These are phyloP conservation scores for Dichetophora obliterata DNA, from an alignment of 2,888 invertebrate genomes.

Conservation along the genomic window DNA sequence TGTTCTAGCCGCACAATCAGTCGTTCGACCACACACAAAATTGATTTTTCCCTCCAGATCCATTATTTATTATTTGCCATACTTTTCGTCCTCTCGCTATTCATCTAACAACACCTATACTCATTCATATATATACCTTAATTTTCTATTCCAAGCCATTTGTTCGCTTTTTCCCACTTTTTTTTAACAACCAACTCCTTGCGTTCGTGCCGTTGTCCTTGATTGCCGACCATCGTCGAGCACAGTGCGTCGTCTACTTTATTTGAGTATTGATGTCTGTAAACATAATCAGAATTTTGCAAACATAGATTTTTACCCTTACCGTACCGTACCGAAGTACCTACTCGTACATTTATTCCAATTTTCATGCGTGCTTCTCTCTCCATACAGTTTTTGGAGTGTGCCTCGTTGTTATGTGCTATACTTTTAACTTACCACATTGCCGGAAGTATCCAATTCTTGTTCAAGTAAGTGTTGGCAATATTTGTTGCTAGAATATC, in stretches of 20 bases:
- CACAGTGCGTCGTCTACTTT: conserved; percentile 36
- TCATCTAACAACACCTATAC: background rate
- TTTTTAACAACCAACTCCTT: conserved; percentile 5
- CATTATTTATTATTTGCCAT: conserved; percentile 36
- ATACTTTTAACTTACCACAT: background rate
- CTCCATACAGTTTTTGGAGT: background rate
- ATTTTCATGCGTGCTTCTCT: background rate
- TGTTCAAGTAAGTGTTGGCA: background rate
- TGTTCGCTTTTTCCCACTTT: background rate
- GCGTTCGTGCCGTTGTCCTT: background rate
- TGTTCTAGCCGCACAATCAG: conserved; percentile 34
- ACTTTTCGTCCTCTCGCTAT: conserved; percentile 29
- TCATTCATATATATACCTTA: too few relatives aligned
- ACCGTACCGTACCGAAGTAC: background rate
- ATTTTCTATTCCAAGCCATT: background rate
- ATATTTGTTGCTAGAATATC: background rate
- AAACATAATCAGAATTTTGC: conserved; percentile 66
- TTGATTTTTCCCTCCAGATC: conserved; percentile 39
- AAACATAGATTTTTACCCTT: conserved; percentile 53
- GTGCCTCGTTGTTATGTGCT: conserved; percentile 6
- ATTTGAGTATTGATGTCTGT: conserved; percentile 61
- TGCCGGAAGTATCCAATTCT: background rate
- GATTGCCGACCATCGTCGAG: background rate
- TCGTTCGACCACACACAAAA: conserved; percentile 43
- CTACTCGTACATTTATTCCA: background rate